A percentile compares a stretch with the other conserved stretches of the same genome.
phyloP scores from a whole-genome alignment of 2,113 vertebrate species.

The Podilymbus podiceps region DNA sequence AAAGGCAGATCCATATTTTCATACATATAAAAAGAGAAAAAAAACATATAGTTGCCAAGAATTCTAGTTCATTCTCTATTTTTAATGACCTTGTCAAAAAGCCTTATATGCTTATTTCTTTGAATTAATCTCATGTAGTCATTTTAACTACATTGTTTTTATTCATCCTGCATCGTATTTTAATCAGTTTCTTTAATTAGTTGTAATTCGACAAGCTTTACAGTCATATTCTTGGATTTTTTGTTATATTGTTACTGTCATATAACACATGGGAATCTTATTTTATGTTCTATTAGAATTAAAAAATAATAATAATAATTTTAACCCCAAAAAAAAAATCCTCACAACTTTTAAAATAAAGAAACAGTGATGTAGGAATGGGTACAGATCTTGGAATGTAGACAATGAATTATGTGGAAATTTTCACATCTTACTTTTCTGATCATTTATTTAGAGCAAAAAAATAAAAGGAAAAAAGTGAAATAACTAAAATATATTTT shows the following conservation, averaged over 20 bases:
- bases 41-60: not conserved
- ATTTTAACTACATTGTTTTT: constrained; percentile 21
- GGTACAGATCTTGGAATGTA: not conserved
- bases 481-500: not conserved
- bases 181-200: constrained; percentile 28
- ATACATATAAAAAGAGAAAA: not conserved
- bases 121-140: not conserved
- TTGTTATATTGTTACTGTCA: not conserved
- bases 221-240: not conserved
- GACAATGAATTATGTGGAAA: not conserved
- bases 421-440: not conserved
- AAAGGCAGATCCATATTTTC: not conserved
- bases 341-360: not conserved
- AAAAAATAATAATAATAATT: constrained; percentile 16
- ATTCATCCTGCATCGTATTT: not conserved
- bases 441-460: not conserved
- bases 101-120: not conserved
- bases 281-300: constrained; percentile 7
- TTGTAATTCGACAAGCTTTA: constrained; percentile 30
- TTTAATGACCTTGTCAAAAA: not conserved
- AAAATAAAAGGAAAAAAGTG: not conserved
- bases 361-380: not conserved
- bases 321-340: not conserved
- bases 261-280: not conserved
- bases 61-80: not conserved